Base-by-base conservation (phyloP, 2,113 vertebrate genomes). In the Herpetotheres cachinnans region DNA sequence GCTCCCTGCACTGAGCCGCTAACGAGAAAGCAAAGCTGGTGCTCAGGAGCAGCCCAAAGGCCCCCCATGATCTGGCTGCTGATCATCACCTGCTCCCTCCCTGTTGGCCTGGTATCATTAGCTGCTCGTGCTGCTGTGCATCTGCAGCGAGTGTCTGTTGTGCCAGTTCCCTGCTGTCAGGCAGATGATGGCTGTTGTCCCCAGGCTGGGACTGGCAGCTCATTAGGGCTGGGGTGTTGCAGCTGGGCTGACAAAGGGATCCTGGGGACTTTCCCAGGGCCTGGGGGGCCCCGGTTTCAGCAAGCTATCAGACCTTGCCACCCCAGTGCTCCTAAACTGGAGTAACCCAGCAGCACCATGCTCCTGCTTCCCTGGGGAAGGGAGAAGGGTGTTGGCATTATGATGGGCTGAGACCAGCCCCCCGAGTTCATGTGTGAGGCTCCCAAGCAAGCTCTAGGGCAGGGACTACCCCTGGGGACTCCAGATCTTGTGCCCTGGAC, bases 211-310 rank as follows among this genome's bases (percentile, higher is more conserved):
- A 32, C 10, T 1, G 26, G 85, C 9, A 0, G 30, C 49, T 93
- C 34, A 6, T 70, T 71, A 44, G 8, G 47, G 59, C 46, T 13
- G 82, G 59, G 40, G 10, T 40, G 86, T 0, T 38, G 83, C 94
- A 95, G 93, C 86, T 86, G 86, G 59, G 44, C n/a, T 61, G 82
- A 95, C 91, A 96, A 96, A 91, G 25, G 63, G n/a, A 70, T 80
- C 13, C 78, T 1, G 0, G 36, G 73, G 61, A 59, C 72, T 85
- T 70, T 79, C 93, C 79, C 86, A 77, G 49, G 27, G 80, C 55
- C 59, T 7, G 65, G 40, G 63, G 70, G 40, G 27, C 26, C 13
- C 49, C 1, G 19, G 21, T 62, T 70, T 42, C 80, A 42, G 71
- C 89, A 32, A 70, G 66, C 86, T 56, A 79, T 61, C 71, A 6